Conservation (phyloP, 2,797 vertebrate species). For the Centroberyx gerrardi region DNA sequence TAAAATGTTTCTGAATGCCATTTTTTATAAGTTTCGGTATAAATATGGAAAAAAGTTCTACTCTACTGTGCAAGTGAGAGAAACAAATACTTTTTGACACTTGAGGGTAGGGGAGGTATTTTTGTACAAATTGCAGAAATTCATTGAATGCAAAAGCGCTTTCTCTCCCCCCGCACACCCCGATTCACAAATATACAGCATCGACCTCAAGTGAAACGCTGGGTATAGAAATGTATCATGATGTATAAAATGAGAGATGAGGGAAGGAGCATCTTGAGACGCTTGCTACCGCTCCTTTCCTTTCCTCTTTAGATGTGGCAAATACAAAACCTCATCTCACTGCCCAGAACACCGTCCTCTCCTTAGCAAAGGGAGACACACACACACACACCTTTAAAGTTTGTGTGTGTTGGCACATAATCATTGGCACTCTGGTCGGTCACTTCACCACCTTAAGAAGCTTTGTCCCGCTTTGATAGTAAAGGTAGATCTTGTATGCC, state of each 20-base stretch:
- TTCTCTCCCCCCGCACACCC: conserved; percentile 56
- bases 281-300: conserved; percentile 70
- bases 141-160: conserved; percentile 70
- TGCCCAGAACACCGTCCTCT: conserved; percentile 32
- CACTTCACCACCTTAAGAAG: conserved; percentile 40
- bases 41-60: conserved; percentile 85
- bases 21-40: conserved; percentile 76
- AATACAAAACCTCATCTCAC: conserved; percentile 49
- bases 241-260: conserved; percentile 53
- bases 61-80: conserved; percentile 85
- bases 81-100: conserved; percentile 78
- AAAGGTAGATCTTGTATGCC: conserved; percentile 65
- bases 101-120: conserved; percentile 71
- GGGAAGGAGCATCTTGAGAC: conserved; percentile 53
- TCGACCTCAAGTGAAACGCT: conserved; percentile 56
- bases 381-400: conserved; percentile 31
- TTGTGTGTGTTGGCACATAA: conserved; percentile 63
- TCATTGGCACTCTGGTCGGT: conserved; percentile 64
- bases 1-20: conserved; percentile 86
- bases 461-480: conserved; percentile 51
- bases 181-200: conserved; percentile 64
- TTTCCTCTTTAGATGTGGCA: conserved; percentile 30
- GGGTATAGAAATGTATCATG: conserved; percentile 50
- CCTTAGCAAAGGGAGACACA: conserved; percentile 48
- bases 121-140: conserved; percentile 82